These are phyloP conservation scores for Helicoverpa zea DNA, from an alignment of 1,140 invertebrate genomes.

Conservation along the genomic window DNA sequence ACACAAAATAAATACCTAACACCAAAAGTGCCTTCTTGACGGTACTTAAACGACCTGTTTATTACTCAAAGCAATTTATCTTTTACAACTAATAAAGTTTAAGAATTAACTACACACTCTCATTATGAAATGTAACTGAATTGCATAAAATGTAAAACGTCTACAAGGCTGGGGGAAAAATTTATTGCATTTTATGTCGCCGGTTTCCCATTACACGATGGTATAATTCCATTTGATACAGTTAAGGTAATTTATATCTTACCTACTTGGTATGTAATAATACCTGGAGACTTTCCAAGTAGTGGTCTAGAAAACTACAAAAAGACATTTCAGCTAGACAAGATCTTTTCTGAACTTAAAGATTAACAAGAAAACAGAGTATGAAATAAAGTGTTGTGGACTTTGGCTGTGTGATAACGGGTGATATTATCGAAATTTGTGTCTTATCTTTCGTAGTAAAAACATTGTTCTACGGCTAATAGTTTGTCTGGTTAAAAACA, in stretches of 20 bases:
- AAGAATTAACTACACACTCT: background rate
- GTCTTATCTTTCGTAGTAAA: too few species aligned
- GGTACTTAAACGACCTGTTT: too few species aligned
- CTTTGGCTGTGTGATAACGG: too few species aligned
- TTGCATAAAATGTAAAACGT: conserved; percentile 16
- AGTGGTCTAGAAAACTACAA: conserved; percentile 10
- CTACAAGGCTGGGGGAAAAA: background rate
- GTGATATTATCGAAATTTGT: too few species aligned
- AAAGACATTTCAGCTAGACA: conserved; percentile 9
- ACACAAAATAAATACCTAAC: too few species aligned
- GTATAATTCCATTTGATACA: conserved; percentile 32
- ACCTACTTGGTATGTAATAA: conserved; percentile 24
- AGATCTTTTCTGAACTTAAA: background rate
- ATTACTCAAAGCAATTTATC: background rate
- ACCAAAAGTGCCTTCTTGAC: too few species aligned
- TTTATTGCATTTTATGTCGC: conserved; percentile 26
- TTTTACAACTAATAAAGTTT: background rate
- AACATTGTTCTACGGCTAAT: too few species aligned
- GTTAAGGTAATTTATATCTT: conserved; percentile 39
- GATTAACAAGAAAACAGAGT: background rate
- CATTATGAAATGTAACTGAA: conserved; percentile 21
- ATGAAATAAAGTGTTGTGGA: background rate
- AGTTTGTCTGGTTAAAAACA: too few species aligned
- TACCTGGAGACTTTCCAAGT: conserved; percentile 26
- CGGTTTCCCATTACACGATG: conserved; percentile 30